Evolutionary conservation across 2,797 vertebrate genomes (phyloP).

Genomic region (Masticophis lateralis): DNA sequence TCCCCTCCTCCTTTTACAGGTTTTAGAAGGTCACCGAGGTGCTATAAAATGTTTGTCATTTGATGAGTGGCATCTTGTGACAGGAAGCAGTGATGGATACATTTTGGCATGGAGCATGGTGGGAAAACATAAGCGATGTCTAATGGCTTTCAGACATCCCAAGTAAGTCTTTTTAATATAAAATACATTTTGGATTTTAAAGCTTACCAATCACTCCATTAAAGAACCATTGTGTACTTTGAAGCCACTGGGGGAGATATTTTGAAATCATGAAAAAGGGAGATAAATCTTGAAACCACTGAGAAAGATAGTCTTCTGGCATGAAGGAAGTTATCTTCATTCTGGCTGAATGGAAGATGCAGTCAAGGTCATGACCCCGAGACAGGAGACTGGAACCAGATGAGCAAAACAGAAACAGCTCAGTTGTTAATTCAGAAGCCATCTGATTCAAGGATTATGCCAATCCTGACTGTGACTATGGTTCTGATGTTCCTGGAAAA

Average conservation of each 20-base stretch:
- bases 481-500: not conserved
- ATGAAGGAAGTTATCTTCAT: not conserved
- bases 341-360: not conserved
- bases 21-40: conserved; percentile 76
- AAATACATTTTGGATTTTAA: not conserved
- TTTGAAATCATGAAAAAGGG: not conserved
- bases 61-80: conserved; percentile 83
- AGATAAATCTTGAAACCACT: not conserved
- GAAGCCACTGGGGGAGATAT: not conserved
- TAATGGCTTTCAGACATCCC: conserved; percentile 82
- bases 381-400: not conserved
- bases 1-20: conserved; percentile 53
- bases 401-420: not conserved
- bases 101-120: conserved; percentile 85
- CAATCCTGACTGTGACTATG: not conserved
- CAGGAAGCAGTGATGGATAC: conserved; percentile 76
- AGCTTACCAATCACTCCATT: not conserved
- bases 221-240: not conserved
- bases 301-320: not conserved
- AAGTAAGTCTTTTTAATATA: conserved; percentile 70
- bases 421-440: not conserved
- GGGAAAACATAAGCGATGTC: conserved; percentile 69
- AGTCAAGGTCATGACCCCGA: not conserved
- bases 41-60: conserved; percentile 81
- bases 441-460: not conserved